Evolutionary conservation across 2,888 invertebrate species (phyloP).

Genomic region (Halictus ligatus): DNA sequence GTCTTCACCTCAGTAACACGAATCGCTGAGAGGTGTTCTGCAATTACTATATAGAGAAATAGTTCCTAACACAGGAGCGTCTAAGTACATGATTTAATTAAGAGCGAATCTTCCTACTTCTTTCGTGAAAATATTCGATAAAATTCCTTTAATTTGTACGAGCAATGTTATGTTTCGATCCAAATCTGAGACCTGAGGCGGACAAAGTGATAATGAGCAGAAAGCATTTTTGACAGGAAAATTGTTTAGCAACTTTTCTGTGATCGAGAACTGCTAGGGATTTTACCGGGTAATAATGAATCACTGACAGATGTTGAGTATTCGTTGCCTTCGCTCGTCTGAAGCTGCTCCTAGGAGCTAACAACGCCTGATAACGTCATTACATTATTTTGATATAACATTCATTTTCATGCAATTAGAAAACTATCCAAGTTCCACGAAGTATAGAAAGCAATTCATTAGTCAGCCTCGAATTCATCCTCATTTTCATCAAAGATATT

Average conservation of each 20-base stretch:
- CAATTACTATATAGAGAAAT: slow-evolving; percentile 1
- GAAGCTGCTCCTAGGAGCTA: slow-evolving; percentile 3
- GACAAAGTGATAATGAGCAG: background rate
- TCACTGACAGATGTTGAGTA: slow-evolving; percentile 1
- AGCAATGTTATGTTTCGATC: background rate
- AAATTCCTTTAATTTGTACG: background rate
- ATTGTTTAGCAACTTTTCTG: background rate
- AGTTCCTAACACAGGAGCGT: slow-evolving; percentile 8
- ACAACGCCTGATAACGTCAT: background rate
- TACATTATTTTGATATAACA: background rate
- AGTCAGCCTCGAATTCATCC: background rate
- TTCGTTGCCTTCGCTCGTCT: background rate
- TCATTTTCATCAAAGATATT: background rate
- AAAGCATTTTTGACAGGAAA: background rate
- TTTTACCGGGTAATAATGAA: background rate
- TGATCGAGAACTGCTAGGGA: background rate
- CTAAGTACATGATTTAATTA: slow-evolving; percentile 5
- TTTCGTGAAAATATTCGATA: background rate
- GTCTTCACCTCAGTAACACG: slow-evolving; percentile 20
- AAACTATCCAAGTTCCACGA: background rate
- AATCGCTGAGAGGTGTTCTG: slow-evolving; percentile 17
- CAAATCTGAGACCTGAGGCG: background rate
- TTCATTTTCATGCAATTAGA: background rate
- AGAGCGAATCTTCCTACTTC: background rate
- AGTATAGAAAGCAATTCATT: slow-evolving; percentile 5